Conservation (phyloP, 2,888 invertebrate genomes). For the Rhorus exstirpatorius region DNA sequence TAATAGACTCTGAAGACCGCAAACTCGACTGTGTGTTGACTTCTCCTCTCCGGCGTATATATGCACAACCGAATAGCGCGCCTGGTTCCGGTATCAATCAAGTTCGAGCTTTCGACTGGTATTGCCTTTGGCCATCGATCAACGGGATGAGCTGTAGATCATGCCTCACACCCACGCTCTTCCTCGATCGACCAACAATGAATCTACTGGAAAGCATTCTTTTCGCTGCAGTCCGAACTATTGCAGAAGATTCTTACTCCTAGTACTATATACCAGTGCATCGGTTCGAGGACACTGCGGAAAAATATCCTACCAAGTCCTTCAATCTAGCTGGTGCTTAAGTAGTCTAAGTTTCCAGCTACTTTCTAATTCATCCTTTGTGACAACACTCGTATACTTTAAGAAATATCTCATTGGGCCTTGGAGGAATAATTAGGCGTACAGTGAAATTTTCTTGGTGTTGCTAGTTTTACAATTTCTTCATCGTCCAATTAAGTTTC, state of each 20-base stretch:
- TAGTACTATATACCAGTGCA: too few species aligned
- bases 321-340: too few species aligned
- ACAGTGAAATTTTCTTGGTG: neutral
- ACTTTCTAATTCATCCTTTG: neutral
- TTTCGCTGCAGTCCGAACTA: constrained; percentile 33
- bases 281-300: too few species aligned
- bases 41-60: neutral
- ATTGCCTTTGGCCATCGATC: constrained; percentile 58
- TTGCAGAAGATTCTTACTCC: constrained; percentile 26
- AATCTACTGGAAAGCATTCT: constrained; percentile 7
- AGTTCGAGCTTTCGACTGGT: constrained; percentile 51
- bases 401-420: neutral
- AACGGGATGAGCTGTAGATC: constrained; percentile 49
- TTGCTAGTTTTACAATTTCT: neutral
- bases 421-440: too few species aligned
- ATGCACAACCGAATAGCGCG: constrained; percentile 16
- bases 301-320: too few species aligned
- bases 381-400: neutral
- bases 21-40: constrained; percentile 27
- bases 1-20: constrained; percentile 58
- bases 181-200: constrained; percentile 12
- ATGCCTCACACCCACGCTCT: constrained; percentile 16
- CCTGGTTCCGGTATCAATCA: constrained; percentile 63
- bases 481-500: too few species aligned
- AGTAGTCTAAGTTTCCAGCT: too few species aligned